A percentile compares a stretch with the other conserved stretches of the same genome.
Conservation (phyloP, 2,888 invertebrate species). For the Hemithea aestivaria region DNA sequence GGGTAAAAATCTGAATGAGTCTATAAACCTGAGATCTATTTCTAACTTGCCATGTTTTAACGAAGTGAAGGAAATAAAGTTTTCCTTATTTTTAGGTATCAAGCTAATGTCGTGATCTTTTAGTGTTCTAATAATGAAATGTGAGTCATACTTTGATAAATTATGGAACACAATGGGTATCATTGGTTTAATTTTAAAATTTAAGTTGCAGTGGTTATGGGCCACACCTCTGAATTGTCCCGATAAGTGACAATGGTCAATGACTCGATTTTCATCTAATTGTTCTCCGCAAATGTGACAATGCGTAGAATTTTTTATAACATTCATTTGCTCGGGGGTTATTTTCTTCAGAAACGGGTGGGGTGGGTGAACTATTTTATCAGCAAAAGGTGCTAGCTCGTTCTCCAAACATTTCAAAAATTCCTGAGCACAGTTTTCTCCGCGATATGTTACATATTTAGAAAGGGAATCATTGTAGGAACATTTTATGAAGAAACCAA, state of each 20-base stretch:
- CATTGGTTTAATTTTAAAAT: too few species aligned
- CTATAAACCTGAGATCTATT: conserved; percentile 16
- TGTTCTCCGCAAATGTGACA: too few species aligned
- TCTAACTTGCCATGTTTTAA: conserved; percentile 22
- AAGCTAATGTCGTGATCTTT: conserved; percentile 15
- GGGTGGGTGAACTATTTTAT: too few species aligned
- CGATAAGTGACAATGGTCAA: too few species aligned
- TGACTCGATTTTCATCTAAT: too few species aligned
- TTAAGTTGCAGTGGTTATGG: too few species aligned
- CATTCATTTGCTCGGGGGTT: too few species aligned
- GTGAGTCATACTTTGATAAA: conserved; percentile 19
- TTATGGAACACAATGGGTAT: background rate
- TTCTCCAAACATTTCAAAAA: too few species aligned
- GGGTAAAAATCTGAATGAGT: conserved; percentile 22
- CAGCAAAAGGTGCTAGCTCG: too few species aligned
- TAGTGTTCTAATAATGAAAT: conserved; percentile 34
- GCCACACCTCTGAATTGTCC: too few species aligned
- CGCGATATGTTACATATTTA: conserved; percentile 19
- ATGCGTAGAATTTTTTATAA: too few species aligned
- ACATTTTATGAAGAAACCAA: conserved; percentile 24
- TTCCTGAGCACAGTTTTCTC: conserved; percentile 20
- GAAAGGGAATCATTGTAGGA: conserved; percentile 7
- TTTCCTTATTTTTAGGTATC: conserved; percentile 35
- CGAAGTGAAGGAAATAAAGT: conserved; percentile 34
- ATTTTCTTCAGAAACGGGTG: too few species aligned